phyloP scores from a whole-genome alignment of 2,888 invertebrate species.

The Spicauda simplicius region DNA sequence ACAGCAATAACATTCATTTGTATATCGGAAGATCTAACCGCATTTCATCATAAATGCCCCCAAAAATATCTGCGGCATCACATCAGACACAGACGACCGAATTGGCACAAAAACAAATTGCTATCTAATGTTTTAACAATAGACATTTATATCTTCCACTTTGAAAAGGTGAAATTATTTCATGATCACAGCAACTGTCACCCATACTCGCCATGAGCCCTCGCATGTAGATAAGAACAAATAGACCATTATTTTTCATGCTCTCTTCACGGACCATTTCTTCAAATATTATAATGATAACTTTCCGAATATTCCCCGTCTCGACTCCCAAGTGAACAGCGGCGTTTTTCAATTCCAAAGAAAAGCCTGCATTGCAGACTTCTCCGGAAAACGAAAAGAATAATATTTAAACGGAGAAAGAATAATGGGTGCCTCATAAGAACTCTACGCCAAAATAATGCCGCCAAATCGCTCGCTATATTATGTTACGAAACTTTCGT shows the following conservation, averaged over 20 bases:
- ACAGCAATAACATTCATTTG: too few relatives aligned
- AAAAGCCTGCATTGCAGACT: constrained; percentile 61
- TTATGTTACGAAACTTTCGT: not conserved
- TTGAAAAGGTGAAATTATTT: too few relatives aligned
- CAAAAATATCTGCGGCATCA: too few relatives aligned
- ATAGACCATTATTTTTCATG: constrained; percentile 7
- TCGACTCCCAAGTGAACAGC: constrained; percentile 23
- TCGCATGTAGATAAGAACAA: not conserved
- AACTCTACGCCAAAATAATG: not conserved
- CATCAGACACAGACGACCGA: too few relatives aligned
- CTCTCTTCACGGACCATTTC: constrained; percentile 8
- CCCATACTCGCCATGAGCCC: not conserved
- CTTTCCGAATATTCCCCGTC: constrained; percentile 7
- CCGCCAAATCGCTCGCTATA: constrained; percentile 1
- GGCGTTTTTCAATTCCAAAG: constrained; percentile 29
- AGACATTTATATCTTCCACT: too few relatives aligned
- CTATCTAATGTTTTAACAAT: too few relatives aligned
- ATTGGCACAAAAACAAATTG: too few relatives aligned
- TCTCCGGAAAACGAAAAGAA: constrained; percentile 44
- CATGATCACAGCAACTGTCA: too few relatives aligned
- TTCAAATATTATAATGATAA: constrained; percentile 14
- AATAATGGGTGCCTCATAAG: constrained; percentile 1
- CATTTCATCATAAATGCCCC: too few relatives aligned
- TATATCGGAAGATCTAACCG: too few relatives aligned
- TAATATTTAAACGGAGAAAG: constrained; percentile 45